These are phyloP conservation scores for Remorina albescens DNA, from an alignment of 2,797 vertebrate genomes.

Conservation along the genomic window DNA sequence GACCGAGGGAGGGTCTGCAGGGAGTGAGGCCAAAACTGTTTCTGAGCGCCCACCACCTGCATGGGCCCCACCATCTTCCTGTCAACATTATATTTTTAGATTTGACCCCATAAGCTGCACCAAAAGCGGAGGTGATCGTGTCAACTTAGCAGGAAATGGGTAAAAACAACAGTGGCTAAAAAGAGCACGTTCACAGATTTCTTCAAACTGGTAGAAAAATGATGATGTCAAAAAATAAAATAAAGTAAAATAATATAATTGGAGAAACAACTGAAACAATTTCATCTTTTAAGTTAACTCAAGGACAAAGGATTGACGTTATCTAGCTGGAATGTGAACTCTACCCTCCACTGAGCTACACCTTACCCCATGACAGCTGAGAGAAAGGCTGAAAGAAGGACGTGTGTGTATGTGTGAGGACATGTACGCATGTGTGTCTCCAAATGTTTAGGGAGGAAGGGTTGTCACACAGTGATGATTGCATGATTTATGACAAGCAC, in stretches of 20 bases:
- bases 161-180: background rate
- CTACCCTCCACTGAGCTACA: constrained; percentile 25
- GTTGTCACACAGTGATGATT: constrained; percentile 28
- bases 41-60: constrained; percentile 44
- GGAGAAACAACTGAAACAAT: background rate
- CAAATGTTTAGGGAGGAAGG: background rate
- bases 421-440: background rate
- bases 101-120: constrained; percentile 23
- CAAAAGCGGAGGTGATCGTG: background rate
- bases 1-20: constrained; percentile 5
- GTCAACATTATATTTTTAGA: constrained; percentile 61
- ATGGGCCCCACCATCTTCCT: constrained; percentile 36
- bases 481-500: constrained; percentile 40
- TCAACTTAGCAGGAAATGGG: constrained; percentile 1
- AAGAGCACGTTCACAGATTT: background rate
- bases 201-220: background rate
- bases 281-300: background rate
- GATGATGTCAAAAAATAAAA: background rate
- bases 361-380: constrained; percentile 36
- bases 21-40: constrained; percentile 24
- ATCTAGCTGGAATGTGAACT: constrained; percentile 60
- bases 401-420: background rate
- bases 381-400: constrained; percentile 1
- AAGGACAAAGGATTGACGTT: constrained; percentile 31
- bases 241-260: background rate